Conservation (phyloP, 2,113 vertebrate genomes). For the Hemichromis elongatus region DNA sequence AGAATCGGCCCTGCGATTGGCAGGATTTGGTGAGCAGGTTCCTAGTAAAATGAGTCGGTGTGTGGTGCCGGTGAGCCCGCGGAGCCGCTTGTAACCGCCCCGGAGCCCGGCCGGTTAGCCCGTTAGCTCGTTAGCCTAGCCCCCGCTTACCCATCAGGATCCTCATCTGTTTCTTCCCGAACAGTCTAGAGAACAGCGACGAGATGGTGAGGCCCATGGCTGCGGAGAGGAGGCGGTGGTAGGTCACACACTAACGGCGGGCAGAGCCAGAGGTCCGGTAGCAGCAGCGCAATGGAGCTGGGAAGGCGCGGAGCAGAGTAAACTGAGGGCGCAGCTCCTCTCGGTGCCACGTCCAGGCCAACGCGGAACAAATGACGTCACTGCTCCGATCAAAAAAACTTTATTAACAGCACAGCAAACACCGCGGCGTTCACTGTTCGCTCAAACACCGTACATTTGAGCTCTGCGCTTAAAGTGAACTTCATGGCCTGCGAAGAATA, state of each 20-base stretch:
- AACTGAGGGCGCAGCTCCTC: slow-evolving; percentile 31
- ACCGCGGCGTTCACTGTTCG: neutral
- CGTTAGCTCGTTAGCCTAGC: slow-evolving; percentile 12
- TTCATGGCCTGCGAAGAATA: neutral
- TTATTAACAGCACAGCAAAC: neutral
- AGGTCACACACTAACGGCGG: neutral
- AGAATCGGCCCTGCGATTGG: neutral
- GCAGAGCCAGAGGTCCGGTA: neutral
- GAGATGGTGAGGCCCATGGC: slow-evolving; percentile 82
- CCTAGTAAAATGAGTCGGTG: fast-evolving
- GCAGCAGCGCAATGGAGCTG: neutral
- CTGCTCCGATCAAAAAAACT: neutral
- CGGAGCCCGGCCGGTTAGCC: neutral
- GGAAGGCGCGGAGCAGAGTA: neutral
- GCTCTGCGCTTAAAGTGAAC: neutral
- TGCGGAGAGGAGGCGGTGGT: neutral
- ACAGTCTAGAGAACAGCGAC: slow-evolving; percentile 76
- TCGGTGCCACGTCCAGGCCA: slow-evolving; percentile 71
- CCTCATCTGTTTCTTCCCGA: slow-evolving; percentile 91
- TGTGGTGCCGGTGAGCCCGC: neutral
- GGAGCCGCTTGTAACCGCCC: neutral
- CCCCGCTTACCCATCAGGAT: slow-evolving; percentile 79
- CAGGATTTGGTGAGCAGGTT: fast-evolving
- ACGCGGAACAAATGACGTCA: slow-evolving; percentile 71
- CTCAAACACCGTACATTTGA: neutral